These are phyloP conservation scores for Tipula confusa DNA, from an alignment of 2,888 invertebrate species.

Conservation along the genomic window DNA sequence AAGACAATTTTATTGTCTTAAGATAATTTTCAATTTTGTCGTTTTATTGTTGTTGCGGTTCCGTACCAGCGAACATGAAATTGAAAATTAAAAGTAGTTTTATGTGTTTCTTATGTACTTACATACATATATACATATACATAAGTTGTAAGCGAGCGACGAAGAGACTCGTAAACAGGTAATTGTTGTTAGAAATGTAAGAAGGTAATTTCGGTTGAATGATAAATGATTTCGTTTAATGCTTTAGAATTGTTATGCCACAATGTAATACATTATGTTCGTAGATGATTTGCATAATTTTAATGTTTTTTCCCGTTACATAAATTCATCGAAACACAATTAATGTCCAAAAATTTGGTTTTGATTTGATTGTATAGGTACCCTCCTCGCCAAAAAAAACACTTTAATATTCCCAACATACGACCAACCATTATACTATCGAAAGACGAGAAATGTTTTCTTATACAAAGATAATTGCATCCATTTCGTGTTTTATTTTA, in stretches of 20 bases:
- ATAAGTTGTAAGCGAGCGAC: neutral
- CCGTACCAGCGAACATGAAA: neutral
- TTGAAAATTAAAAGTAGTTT: conserved; percentile 20
- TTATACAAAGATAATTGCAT: neutral
- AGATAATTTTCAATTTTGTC: conserved; percentile 25
- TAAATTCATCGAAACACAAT: no score
- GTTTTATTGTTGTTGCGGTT: neutral
- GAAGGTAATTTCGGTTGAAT: neutral
- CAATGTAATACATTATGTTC: no score
- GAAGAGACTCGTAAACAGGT: neutral
- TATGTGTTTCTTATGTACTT: neutral
- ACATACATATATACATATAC: neutral
- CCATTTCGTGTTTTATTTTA: neutral
- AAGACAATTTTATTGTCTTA: conserved; percentile 25
- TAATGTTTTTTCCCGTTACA: no score
- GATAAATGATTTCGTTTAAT: neutral
- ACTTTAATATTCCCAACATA: no score
- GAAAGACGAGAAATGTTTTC: neutral
- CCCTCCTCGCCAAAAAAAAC: no score
- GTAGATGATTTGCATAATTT: no score
- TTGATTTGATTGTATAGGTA: no score
- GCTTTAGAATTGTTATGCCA: no score
- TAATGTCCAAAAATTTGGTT: no score
- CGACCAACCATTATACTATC: no score
- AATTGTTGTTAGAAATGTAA: neutral